phyloP scores from a whole-genome alignment of 1,140 invertebrate species.

The Drosophila rufa region DNA sequence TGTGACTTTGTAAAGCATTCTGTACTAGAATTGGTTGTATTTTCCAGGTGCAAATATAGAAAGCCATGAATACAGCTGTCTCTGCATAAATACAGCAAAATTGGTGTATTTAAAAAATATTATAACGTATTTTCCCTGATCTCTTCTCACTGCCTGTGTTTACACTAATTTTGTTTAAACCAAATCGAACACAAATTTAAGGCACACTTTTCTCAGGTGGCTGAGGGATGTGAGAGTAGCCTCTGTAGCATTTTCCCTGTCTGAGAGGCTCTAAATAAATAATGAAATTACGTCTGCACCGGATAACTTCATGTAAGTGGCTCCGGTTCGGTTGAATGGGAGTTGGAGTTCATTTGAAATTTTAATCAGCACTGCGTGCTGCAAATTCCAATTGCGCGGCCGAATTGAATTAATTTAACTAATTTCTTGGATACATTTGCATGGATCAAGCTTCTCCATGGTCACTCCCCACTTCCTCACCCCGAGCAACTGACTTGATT shows the following conservation, averaged over 20 bases:
- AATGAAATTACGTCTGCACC: slow-evolving; percentile 69
- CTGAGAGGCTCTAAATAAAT: slow-evolving; percentile 69
- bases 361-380: slow-evolving; percentile 59
- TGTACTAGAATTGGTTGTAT: too few species aligned
- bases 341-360: slow-evolving; percentile 46
- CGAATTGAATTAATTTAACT: slow-evolving; percentile 73
- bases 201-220: slow-evolving; percentile 1
- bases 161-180: slow-evolving; percentile 5
- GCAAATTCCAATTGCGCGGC: slow-evolving; percentile 56
- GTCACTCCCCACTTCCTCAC: slow-evolving; percentile 1
- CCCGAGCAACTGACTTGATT: slow-evolving; percentile 48
- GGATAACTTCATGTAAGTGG: slow-evolving; percentile 31
- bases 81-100: not conserved
- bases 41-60: too few species aligned
- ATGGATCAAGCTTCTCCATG: slow-evolving; percentile 28
- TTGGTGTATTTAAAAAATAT: not conserved
- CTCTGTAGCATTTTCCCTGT: slow-evolving; percentile 31
- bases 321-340: not conserved
- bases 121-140: not conserved
- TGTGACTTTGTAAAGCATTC: too few species aligned
- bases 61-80: not conserved
- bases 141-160: slow-evolving; percentile 14
- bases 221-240: not conserved
- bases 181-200: slow-evolving; percentile 3
- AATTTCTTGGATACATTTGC: slow-evolving; percentile 68